These are phyloP conservation scores for Troides aeacus DNA, from an alignment of 2,888 invertebrate species.

Conservation along the genomic window DNA sequence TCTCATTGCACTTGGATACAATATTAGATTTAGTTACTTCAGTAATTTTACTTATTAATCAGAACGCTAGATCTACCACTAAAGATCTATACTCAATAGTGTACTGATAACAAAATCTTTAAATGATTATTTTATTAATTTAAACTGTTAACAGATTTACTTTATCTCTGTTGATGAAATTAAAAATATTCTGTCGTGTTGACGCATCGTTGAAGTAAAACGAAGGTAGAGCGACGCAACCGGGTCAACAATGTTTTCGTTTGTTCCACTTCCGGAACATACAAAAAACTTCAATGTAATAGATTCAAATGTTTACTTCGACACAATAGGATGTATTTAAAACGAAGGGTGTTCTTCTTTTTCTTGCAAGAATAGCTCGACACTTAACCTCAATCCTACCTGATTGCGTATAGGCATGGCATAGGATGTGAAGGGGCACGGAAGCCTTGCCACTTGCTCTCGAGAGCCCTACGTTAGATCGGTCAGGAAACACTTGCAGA, in stretches of 20 bases:
- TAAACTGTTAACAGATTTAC: too few relatives aligned
- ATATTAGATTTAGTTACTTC: too few relatives aligned
- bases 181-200: not conserved
- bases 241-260: not conserved
- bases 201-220: not conserved
- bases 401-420: slow-evolving; percentile 7
- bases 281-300: slow-evolving; percentile 1
- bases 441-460: slow-evolving; percentile 14
- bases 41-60: too few relatives aligned
- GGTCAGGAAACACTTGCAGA: not conserved
- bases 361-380: slow-evolving; percentile 12
- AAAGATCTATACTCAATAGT: too few relatives aligned
- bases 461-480: slow-evolving; percentile 13
- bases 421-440: slow-evolving; percentile 6
- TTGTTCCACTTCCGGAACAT: slow-evolving; percentile 1
- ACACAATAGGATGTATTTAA: slow-evolving; percentile 14
- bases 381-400: slow-evolving; percentile 26
- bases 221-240: not conserved
- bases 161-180: not conserved
- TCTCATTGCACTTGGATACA: too few relatives aligned
- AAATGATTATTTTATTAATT: too few relatives aligned
- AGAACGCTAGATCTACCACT: too few relatives aligned
- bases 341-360: slow-evolving; percentile 11
- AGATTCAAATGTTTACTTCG: slow-evolving; percentile 3
- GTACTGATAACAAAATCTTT: too few relatives aligned